Percentiles rank a stretch among this genome's conserved stretches.
Evolutionary conservation across 2,888 invertebrate species (phyloP).

Genomic region (Drosophila anomelani): DNA sequence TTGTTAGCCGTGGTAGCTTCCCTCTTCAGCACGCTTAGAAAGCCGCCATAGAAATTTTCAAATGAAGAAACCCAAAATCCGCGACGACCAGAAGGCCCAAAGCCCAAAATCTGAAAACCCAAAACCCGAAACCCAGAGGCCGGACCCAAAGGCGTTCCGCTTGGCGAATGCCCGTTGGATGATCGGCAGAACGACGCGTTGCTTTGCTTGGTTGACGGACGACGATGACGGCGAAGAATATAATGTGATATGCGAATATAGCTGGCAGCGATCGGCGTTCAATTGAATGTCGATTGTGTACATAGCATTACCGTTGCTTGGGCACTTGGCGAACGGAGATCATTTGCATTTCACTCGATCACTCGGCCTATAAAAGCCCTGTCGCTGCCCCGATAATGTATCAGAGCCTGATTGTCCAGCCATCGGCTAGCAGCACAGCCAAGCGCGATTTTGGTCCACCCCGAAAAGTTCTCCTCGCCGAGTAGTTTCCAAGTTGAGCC

Average conservation of each 20-base stretch:
- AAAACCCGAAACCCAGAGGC: not conserved
- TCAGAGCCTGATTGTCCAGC: slow-evolving; percentile 79
- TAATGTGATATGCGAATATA: slow-evolving; percentile 50
- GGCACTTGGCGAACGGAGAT: slow-evolving; percentile 31
- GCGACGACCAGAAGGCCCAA: not conserved
- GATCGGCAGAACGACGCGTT: slow-evolving; percentile 65
- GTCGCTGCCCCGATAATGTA: slow-evolving; percentile 57
- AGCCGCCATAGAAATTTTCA: not conserved
- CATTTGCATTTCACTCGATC: slow-evolving; percentile 58
- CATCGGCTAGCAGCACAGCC: slow-evolving; percentile 53
- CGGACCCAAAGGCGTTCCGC: slow-evolving; percentile 29
- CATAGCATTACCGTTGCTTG: slow-evolving; percentile 56
- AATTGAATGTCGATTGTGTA: slow-evolving; percentile 64
- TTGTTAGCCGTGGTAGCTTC: not conserved
- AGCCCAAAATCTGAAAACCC: not conserved
- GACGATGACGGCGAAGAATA: slow-evolving; percentile 65
- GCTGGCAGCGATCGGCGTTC: slow-evolving; percentile 70
- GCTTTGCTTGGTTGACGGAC: slow-evolving; percentile 9
- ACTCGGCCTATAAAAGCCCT: slow-evolving; percentile 73
- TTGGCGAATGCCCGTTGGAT: slow-evolving; percentile 37
- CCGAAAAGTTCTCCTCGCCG: slow-evolving; percentile 66
- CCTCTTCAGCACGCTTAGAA: slow-evolving; percentile 12
- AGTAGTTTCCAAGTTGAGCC: slow-evolving; percentile 58
- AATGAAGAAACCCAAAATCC: not conserved
- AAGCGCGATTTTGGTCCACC: slow-evolving; percentile 5